Base-by-base conservation (phyloP, 2,888 invertebrate species). In the Melangyna quadrimaculata region DNA sequence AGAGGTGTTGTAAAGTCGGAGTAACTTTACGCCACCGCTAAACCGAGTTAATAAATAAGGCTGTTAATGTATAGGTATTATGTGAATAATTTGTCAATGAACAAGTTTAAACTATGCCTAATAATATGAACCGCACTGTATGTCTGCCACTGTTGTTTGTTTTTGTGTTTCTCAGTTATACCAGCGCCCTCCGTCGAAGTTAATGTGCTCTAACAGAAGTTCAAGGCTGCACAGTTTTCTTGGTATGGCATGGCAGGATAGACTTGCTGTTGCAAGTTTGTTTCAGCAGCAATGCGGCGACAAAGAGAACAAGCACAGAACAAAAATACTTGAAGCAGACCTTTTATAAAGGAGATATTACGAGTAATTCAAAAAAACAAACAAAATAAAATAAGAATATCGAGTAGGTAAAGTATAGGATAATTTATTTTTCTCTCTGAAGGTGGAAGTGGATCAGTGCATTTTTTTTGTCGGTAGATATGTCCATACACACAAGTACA, bases 151-250 rank as follows among this genome's bases (percentile, higher is more conserved):
- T 35, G 55, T 51, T 22, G 17, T 8, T 27, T 40, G 51, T 43
- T 32, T 40, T 37, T 51, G 32, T 51, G 53, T 35, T 22, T 74
- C 27, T 55, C 17, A 35, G 48, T 53, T 57, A 63, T 74, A 70
- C 65, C 77, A 63, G 74, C 73, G 70, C 35, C 65, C 69, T 83
- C 74, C 69, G 67, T 70, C 57, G 57, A 83, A 91, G 91, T 91
- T 91, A 91, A 91, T 91, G 91, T 91, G 91, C 91, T 90, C 91
- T 88, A 88, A 88, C 89, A 91, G 91, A 91, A 91, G 91, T 91
- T 91, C 91, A 91, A 91, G 91, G 91, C 91, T 91, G 90, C 90
- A 89, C 90, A 29, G 45, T 17, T 29, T 45, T 45, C 45, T 63
- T 63, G 24, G 24, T 43, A 37, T 61, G 35, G 57, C 32, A 37